These are phyloP conservation scores for Fissipunctia ypsillon DNA, from an alignment of 2,888 invertebrate species.

Conservation along the genomic window DNA sequence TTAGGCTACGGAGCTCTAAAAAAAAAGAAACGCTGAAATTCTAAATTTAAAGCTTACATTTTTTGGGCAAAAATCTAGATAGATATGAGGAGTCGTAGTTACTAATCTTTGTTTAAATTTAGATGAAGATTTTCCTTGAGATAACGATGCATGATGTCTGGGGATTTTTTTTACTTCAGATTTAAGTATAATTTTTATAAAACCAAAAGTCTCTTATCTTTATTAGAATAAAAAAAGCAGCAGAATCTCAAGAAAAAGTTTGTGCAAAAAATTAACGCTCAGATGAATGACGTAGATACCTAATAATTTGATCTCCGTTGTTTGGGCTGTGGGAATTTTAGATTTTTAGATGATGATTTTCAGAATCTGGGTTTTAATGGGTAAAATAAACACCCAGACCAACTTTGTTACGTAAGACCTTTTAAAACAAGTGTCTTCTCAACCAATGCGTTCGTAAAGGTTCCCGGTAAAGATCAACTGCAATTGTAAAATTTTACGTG, in stretches of 20 bases:
- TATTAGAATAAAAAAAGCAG: not conserved
- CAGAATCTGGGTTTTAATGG: not conserved
- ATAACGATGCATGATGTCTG: not conserved
- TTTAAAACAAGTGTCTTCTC: not conserved
- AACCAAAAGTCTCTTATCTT: not conserved
- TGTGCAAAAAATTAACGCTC: constrained; percentile 13
- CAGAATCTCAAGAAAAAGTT: not conserved
- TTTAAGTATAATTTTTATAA: not conserved
- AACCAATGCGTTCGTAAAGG: not conserved
- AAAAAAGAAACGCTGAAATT: not conserved
- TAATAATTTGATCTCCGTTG: constrained; percentile 1
- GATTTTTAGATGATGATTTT: constrained; percentile 5
- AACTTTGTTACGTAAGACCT: not conserved
- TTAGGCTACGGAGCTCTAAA: not conserved
- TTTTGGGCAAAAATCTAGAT: not conserved
- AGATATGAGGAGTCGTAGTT: not conserved
- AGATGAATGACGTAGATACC: constrained; percentile 1
- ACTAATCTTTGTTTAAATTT: not conserved
- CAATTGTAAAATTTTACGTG: no score
- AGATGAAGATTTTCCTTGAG: not conserved
- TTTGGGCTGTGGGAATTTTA: not conserved
- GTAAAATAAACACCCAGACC: not conserved
- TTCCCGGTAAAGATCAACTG: no score
- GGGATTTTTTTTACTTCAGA: not conserved
- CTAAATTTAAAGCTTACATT: not conserved